Evolutionary conservation across 2,888 invertebrate genomes (phyloP), one percentile per base, ranked within the genome.

Genomic region (Seladonia tumulorum): DNA sequence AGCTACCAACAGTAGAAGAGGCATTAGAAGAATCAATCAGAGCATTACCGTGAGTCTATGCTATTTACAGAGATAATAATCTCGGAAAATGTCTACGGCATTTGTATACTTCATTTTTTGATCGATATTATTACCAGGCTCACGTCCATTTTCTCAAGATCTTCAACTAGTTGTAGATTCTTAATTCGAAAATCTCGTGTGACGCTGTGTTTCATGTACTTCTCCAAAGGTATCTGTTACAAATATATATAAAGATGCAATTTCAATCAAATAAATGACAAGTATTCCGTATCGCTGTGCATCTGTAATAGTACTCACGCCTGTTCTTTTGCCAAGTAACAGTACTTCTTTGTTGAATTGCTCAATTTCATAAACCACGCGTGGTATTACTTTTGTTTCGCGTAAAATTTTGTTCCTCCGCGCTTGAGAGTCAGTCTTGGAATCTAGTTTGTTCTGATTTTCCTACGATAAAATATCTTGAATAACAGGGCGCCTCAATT

Each of bases 121-220:
- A 49, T 68, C 14, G 5, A n/a, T 57, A 18, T n/a, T 18, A 77
- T 91, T 90, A 95, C 94, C 91, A 91, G 47, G 82, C 93, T 94
- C 2, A 88, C 81, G 70, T 94, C 92, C 84, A 94, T 90, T 87
- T 95, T 94, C 76, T 96, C 96, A 72, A 97, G 95, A 42, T 96
- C 96, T 87, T 96, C 96, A 83, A 96, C 95, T 45, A 97, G 89
- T 81, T 96, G 95, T 0, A 96, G 95, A 8, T 95, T 95, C 82
- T 96, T 96, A 85, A 97, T 96, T 84, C 96, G 95, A 93, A 97
- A 97, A 95, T 97, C 97, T 74, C 97, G 95, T 0, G 96, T 96
- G 1, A 96, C 96, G 16, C 97, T 97, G 91, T 96, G 95, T 1
- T 97, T 96, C 22, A 97, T 92, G 89, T 96, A 96, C 89, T 95